These are phyloP conservation scores for Pyrgus malvae DNA, from an alignment of 2,888 invertebrate species.

Conservation along the genomic window DNA sequence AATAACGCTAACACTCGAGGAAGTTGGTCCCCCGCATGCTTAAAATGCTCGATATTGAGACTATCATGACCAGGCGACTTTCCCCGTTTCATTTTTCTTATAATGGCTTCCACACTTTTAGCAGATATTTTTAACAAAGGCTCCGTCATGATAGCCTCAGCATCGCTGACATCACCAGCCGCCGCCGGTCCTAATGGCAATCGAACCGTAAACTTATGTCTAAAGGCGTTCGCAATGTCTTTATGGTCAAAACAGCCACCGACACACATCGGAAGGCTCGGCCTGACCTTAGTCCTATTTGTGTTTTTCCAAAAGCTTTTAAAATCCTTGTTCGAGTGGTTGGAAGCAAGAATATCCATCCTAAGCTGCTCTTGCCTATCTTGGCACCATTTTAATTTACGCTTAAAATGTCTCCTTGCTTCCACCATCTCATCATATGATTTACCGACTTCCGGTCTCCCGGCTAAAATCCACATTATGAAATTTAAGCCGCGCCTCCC, in stretches of 20 bases:
- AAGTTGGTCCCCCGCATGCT: background rate
- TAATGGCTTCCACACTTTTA: no score
- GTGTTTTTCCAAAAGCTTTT: no score
- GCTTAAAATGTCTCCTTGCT: constrained; percentile 3
- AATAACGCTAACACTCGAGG: background rate
- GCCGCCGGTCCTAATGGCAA: background rate
- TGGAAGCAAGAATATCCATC: constrained; percentile 19
- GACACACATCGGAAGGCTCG: background rate
- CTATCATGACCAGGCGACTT: no score
- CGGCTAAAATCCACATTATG: background rate
- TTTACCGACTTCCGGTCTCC: background rate
- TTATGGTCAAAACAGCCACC: background rate
- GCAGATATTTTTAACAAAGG: background rate
- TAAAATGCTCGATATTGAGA: no score
- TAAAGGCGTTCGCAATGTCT: no score
- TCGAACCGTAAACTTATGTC: background rate
- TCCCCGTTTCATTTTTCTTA: no score
- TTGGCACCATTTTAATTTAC: no score
- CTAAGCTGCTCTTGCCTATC: no score
- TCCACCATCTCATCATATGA: background rate
- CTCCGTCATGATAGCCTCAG: no score
- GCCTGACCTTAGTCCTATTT: background rate
- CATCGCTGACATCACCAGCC: background rate
- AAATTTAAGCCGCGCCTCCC: no score
- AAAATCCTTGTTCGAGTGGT: no score